Conservation (phyloP, 2,888 invertebrate genomes). For the Arrhopalites spinosus region DNA sequence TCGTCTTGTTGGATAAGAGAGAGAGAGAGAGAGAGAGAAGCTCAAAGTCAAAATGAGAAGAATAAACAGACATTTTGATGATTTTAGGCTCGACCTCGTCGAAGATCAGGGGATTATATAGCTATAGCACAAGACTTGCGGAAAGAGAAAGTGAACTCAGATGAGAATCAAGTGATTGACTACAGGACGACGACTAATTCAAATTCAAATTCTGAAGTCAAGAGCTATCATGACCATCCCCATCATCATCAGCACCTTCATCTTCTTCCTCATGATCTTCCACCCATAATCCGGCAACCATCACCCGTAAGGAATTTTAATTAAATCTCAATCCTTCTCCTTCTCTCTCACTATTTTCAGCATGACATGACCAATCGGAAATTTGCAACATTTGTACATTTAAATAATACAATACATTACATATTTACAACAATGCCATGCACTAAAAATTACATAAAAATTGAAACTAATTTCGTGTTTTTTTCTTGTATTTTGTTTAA, state of each 20-base stretch:
- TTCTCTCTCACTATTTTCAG: background rate
- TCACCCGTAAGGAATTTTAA: conserved; percentile 40
- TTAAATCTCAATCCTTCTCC: conserved; percentile 7
- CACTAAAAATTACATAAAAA: too few relatives aligned
- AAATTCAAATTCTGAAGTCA: conserved; percentile 17
- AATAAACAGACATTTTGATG: conserved; percentile 13
- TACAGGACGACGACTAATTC: conserved; percentile 36
- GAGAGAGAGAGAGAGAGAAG: background rate
- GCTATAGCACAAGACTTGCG: conserved; percentile 66
- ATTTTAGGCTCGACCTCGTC: conserved; percentile 74
- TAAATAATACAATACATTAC: too few relatives aligned
- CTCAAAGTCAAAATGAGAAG: background rate
- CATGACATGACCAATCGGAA: too few relatives aligned
- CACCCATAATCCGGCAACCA: conserved; percentile 33
- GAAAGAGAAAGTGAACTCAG: conserved; percentile 54
- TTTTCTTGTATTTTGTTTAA: too few relatives aligned
- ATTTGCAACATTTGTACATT: too few relatives aligned
- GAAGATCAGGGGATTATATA: conserved; percentile 76
- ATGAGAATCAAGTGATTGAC: conserved; percentile 41
- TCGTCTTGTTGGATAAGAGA: background rate
- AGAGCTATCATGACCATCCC: conserved; percentile 30
- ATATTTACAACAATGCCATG: too few relatives aligned
- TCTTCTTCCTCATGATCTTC: conserved; percentile 32
- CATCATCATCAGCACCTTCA: conserved; percentile 30
- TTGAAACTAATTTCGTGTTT: too few relatives aligned